Evolutionary conservation across 1,140 invertebrate species (phyloP).

Genomic region (Brachionus paranguensis): DNA sequence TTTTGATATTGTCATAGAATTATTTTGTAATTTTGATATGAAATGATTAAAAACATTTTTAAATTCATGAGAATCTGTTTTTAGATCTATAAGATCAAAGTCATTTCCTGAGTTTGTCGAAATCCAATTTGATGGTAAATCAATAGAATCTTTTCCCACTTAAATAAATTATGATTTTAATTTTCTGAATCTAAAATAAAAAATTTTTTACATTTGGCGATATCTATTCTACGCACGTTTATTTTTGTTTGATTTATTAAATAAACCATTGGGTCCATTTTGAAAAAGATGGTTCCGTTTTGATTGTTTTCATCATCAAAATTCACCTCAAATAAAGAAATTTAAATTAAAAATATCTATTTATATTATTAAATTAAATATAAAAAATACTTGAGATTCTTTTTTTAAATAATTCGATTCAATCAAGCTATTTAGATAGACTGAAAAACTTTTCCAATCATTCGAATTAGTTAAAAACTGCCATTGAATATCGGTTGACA

Average conservation of each 20-base stretch:
- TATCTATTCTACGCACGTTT: neutral
- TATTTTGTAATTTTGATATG: neutral
- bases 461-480: neutral
- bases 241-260: neutral
- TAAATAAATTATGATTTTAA: too few relatives aligned
- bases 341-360: too few relatives aligned
- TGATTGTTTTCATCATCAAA: neutral
- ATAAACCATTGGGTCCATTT: neutral
- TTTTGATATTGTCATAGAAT: neutral
- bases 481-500: conserved; percentile 21
- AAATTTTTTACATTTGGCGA: neutral
- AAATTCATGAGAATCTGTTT: neutral
- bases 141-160: neutral
- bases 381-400: neutral
- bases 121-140: neutral
- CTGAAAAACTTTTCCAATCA: conserved; percentile 10
- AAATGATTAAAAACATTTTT: neutral
- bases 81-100: neutral
- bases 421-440: conserved; percentile 15
- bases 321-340: neutral
- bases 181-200: too few relatives aligned
- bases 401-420: neutral
- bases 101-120: neutral
- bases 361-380: neutral
- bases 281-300: neutral